Conservation (phyloP, 53 echinoderm and acorn worm species). For the Antedon mediterranea region DNA sequence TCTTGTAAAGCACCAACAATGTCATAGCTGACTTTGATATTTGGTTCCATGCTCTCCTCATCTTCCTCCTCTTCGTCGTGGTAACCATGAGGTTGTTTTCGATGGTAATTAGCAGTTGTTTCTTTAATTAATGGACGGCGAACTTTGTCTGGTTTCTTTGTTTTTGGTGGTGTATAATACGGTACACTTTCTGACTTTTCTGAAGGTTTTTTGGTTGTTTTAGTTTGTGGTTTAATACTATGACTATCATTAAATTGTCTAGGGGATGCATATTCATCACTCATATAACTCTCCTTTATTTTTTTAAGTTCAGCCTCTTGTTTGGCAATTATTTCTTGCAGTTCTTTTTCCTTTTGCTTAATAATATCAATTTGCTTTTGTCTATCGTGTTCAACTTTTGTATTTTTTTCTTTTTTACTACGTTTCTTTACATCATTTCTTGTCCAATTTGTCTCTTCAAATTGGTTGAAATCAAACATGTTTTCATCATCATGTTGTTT, state of each 20-base stretch:
- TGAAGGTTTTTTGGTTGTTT: constrained; percentile 1
- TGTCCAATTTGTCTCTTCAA: constrained; percentile 4
- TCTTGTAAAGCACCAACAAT: constrained; percentile 17
- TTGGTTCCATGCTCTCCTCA: not conserved
- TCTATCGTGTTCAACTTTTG: constrained; percentile 24
- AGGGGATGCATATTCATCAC: constrained; percentile 9
- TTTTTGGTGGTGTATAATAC: constrained; percentile 1
- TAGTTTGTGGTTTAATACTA: not conserved
- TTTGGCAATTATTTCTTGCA: constrained; percentile 47
- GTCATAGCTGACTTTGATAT: constrained; percentile 27
- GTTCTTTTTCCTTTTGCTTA: constrained; percentile 37
- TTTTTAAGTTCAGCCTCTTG: constrained; percentile 40
- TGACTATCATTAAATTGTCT: not conserved
- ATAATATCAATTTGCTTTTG: constrained; percentile 52
- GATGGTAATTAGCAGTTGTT: constrained; percentile 1
- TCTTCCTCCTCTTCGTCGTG: not conserved
- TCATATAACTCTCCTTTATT: constrained; percentile 14
- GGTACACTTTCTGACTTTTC: not conserved
- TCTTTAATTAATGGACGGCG: constrained; percentile 1
- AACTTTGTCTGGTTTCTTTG: not conserved
- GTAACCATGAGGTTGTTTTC: not conserved
- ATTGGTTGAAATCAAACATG: constrained; percentile 15
- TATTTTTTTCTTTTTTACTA: constrained; percentile 8
- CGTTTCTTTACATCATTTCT: constrained; percentile 7
- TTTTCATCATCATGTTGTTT: not conserved